Conservation (phyloP, 2,113 vertebrate species). For the Sprattus sprattus region DNA sequence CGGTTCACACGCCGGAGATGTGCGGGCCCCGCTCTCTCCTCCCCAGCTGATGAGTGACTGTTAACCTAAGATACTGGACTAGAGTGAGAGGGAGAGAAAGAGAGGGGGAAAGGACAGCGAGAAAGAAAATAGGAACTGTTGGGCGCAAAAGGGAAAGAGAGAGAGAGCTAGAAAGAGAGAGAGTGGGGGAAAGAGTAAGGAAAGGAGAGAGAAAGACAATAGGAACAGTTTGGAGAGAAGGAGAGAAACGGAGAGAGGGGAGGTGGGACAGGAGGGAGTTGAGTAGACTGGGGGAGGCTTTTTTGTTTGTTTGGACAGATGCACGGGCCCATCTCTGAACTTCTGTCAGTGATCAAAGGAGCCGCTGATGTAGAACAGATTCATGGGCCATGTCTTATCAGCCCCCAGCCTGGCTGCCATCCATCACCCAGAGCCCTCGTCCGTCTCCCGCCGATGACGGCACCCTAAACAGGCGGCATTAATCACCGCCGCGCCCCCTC, state of each 20-base stretch:
- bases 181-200: neutral
- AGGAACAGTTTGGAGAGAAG: neutral
- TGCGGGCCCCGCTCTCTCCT: conserved; percentile 38
- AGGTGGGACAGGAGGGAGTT: neutral
- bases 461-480: conserved; percentile 91
- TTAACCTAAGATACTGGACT: conserved; percentile 56
- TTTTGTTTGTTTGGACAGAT: conserved; percentile 91
- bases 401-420: conserved; percentile 80
- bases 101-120: neutral
- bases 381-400: conserved; percentile 94
- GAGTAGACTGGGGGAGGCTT: conserved; percentile 60
- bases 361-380: conserved; percentile 94
- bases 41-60: conserved; percentile 47
- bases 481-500: conserved; percentile 74
- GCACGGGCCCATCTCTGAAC: conserved; percentile 87
- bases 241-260: neutral
- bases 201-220: neutral
- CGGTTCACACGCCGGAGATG: conserved; percentile 64
- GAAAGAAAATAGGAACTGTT: neutral
- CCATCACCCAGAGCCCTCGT: conserved; percentile 83
- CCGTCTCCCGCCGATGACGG: conserved; percentile 83
- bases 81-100: conserved; percentile 15
- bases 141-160: neutral
- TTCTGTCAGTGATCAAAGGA: conserved; percentile 92
- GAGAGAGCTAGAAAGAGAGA: neutral